Evolutionary conservation across 2,888 invertebrate species (phyloP).

Genomic region (Netelia melanura): DNA sequence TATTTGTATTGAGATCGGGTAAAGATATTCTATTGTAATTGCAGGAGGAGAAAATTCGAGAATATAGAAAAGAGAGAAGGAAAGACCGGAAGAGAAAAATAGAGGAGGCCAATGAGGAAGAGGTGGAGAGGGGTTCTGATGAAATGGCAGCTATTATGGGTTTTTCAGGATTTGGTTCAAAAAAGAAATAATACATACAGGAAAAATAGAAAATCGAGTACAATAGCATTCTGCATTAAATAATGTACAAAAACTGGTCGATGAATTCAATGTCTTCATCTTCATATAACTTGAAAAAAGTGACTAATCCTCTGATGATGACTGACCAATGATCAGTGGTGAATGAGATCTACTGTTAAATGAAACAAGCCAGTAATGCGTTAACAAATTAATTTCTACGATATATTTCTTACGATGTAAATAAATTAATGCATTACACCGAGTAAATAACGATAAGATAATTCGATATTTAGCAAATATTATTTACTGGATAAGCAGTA

Average conservation of each 20-base stretch:
- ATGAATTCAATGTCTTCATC: constrained; percentile 2
- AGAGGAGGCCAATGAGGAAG: constrained; percentile 88
- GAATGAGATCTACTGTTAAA: not conserved
- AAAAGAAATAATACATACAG: constrained; percentile 88
- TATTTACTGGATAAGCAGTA: not conserved
- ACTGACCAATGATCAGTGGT: not conserved
- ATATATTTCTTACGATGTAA: constrained; percentile 25
- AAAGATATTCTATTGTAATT: constrained; percentile 39
- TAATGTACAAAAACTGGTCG: constrained; percentile 10
- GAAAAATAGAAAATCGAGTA: constrained; percentile 5
- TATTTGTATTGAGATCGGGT: constrained; percentile 5
- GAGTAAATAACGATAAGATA: not conserved
- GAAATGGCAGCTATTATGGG: constrained; percentile 96
- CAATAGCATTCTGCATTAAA: not conserved
- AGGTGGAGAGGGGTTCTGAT: constrained; percentile 83
- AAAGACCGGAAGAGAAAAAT: constrained; percentile 95
- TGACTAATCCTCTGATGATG: not conserved
- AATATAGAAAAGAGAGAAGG: constrained; percentile 94
- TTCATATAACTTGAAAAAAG: not conserved
- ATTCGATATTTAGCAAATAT: not conserved
- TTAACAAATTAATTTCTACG: constrained; percentile 11
- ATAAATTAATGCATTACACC: constrained; percentile 5
- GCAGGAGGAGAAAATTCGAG: constrained; percentile 95
- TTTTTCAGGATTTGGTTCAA: constrained; percentile 95
- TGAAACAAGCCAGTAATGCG: not conserved